Conservation (phyloP, 1,140 invertebrate species). For the Drosophila malerkotliana region DNA sequence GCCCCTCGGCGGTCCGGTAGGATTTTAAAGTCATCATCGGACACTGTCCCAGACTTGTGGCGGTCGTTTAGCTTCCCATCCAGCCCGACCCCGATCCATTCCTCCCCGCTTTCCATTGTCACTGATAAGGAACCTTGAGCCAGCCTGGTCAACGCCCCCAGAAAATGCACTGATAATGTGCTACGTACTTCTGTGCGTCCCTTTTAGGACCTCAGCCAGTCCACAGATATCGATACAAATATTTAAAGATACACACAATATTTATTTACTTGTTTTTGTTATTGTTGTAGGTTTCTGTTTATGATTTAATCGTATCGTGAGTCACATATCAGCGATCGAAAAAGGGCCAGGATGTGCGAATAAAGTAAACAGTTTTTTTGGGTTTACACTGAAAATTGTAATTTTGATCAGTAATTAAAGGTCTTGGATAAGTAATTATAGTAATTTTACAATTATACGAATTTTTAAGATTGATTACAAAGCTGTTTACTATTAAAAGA, state of each 20-base stretch:
- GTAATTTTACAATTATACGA: too few species aligned
- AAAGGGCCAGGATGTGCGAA: conserved; percentile 21
- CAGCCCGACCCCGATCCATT: conserved; percentile 1
- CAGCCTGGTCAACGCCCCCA: conserved; percentile 65
- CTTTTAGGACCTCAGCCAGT: conserved; percentile 31
- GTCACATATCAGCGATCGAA: conserved; percentile 3
- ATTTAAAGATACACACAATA: conserved; percentile 20
- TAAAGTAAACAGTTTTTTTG: neutral
- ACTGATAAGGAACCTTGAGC: conserved; percentile 55
- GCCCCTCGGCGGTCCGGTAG: conserved; percentile 51
- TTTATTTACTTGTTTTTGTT: conserved; percentile 9
- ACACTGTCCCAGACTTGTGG: conserved; percentile 58
- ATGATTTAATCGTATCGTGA: conserved; percentile 11
- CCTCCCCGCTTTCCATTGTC: neutral
- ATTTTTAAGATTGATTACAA: too few species aligned
- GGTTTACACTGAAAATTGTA: neutral
- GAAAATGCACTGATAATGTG: conserved; percentile 51
- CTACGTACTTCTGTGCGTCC: neutral
- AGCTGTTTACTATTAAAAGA: too few species aligned
- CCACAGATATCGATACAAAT: conserved; percentile 18
- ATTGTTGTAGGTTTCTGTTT: conserved; percentile 4
- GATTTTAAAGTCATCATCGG: conserved; percentile 66
- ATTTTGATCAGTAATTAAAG: too few species aligned
- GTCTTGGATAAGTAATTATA: too few species aligned
- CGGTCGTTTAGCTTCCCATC: conserved; percentile 8